phyloP scores from a whole-genome alignment of 1,140 invertebrate genomes.

The Nixonia krombeini region DNA sequence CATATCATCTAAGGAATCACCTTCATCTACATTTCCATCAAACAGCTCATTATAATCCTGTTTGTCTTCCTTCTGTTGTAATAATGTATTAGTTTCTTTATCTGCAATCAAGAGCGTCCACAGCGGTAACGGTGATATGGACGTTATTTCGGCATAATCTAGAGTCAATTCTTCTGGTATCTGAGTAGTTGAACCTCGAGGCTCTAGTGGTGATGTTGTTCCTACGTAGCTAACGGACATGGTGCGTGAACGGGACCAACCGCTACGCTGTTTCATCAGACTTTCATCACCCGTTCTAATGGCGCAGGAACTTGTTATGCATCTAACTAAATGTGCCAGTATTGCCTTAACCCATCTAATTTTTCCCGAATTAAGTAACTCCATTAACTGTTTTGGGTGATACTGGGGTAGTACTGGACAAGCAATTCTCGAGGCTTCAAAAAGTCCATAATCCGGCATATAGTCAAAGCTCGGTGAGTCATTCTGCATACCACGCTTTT shows the following conservation, averaged over 20 bases:
- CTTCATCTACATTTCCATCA: constrained; percentile 81
- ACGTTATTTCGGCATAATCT: constrained; percentile 96
- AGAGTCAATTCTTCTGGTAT: constrained; percentile 88
- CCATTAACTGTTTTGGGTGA: constrained; percentile 99
- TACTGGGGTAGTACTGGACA: constrained; percentile 99
- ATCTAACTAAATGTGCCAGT: constrained; percentile 92
- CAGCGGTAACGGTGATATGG: constrained; percentile 95
- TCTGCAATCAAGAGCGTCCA: constrained; percentile 97
- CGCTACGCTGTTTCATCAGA: constrained; percentile 68
- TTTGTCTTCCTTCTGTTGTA: constrained; percentile 65
- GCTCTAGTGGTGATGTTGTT: constrained; percentile 73
- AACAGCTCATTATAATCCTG: constrained; percentile 92
- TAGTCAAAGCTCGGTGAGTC: constrained; percentile 75
- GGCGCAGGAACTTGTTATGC: constrained; percentile 80
- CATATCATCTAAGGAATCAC: constrained; percentile 87
- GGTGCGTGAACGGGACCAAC: constrained; percentile 89
- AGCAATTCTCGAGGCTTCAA: constrained; percentile 96
- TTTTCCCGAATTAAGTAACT: constrained; percentile 98
- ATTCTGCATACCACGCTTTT: constrained; percentile 77
- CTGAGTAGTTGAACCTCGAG: constrained; percentile 74
- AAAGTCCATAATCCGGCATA: constrained; percentile 94
- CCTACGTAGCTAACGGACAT: constrained; percentile 88
- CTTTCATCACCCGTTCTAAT: constrained; percentile 77
- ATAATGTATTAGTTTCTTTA: constrained; percentile 76
- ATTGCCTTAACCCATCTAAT: constrained; percentile 98